These are phyloP conservation scores for Papilio dardanus DNA, from an alignment of 1,140 invertebrate genomes.

Conservation along the genomic window DNA sequence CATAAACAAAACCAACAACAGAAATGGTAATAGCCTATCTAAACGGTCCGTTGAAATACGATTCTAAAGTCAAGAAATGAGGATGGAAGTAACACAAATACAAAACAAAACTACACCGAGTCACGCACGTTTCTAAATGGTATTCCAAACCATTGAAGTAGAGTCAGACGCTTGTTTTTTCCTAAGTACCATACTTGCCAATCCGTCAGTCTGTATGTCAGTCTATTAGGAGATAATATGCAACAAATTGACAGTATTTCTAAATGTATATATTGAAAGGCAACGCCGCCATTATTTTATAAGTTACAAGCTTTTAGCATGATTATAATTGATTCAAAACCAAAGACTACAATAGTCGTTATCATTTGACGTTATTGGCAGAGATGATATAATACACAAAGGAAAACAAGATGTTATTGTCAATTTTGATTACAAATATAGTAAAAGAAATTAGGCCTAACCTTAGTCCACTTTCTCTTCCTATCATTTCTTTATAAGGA, in stretches of 20 bases:
- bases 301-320: neutral
- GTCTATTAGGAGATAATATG: conserved; percentile 53
- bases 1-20: conserved; percentile 4
- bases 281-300: conserved; percentile 45
- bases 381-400: too few relatives aligned
- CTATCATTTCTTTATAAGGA: too few relatives aligned
- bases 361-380: too few relatives aligned
- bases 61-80: conserved; percentile 28
- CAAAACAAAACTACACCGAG: conserved; percentile 9
- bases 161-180: conserved; percentile 1
- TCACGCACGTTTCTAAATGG: conserved; percentile 26
- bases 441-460: too few relatives aligned
- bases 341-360: neutral
- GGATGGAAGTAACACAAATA: conserved; percentile 16
- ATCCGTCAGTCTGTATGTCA: conserved; percentile 44
- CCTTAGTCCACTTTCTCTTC: too few relatives aligned
- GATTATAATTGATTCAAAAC: neutral
- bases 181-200: conserved; percentile 19
- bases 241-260: conserved; percentile 65
- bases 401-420: too few relatives aligned
- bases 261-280: conserved; percentile 51
- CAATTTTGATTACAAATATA: too few relatives aligned
- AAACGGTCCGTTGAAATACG: neutral
- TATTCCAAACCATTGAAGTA: conserved; percentile 29
- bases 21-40: conserved; percentile 1